Conservation (phyloP, 2,113 vertebrate species). For the Merops nubicus region DNA sequence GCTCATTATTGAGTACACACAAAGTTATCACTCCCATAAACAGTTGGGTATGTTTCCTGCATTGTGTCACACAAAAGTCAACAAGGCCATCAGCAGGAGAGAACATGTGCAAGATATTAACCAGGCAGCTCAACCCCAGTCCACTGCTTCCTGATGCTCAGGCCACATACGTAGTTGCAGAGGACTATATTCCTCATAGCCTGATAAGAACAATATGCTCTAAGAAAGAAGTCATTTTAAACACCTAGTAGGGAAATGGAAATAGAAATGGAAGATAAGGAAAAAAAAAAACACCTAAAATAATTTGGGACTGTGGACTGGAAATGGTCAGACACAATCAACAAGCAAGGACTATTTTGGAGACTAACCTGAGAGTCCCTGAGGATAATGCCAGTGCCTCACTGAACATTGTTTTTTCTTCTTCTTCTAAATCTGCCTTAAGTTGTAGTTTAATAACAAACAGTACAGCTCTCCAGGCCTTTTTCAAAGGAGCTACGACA, state of each 20-base stretch:
- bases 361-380: neutral
- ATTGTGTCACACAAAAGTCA: neutral
- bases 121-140: neutral
- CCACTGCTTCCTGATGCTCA: neutral
- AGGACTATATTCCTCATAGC: neutral
- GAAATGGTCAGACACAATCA: neutral
- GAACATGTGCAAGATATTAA: neutral
- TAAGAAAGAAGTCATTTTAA: neutral
- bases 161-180: neutral
- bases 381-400: neutral
- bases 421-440: constrained; percentile 6
- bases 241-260: neutral
- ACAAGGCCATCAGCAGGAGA: neutral
- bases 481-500: constrained; percentile 38
- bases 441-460: constrained; percentile 49
- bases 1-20: neutral
- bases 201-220: neutral
- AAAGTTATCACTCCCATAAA: neutral
- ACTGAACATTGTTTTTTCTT: neutral
- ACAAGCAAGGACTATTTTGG: constrained; percentile 3
- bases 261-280: neutral
- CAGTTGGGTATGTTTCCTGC: neutral
- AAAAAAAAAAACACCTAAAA: neutral
- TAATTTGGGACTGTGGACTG: neutral
- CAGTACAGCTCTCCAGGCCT: neutral